A percentile compares a stretch with the other conserved stretches of the same genome.
phyloP scores from a whole-genome alignment of 1,140 invertebrate genomes.

The Drosophila dunni region DNA sequence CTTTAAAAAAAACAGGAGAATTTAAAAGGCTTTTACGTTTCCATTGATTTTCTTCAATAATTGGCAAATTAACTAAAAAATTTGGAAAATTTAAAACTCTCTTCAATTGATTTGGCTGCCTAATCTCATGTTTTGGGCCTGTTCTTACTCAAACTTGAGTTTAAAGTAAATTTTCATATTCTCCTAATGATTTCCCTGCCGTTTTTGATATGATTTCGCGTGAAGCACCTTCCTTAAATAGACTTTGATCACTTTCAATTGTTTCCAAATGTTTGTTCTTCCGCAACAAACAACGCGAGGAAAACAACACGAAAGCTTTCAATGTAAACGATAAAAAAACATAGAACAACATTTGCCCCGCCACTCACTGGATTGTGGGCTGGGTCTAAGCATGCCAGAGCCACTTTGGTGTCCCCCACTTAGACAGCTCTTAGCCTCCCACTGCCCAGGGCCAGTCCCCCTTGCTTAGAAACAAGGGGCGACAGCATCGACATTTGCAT shows the following conservation, averaged over 20 bases:
- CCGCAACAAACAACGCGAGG: conserved; percentile 12
- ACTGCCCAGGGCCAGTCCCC: not conserved
- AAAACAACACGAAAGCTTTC: conserved; percentile 17
- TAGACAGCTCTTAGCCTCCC: not conserved
- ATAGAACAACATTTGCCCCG: conserved; percentile 31
- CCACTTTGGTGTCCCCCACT: conserved; percentile 24
- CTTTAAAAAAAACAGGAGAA: too few relatives aligned
- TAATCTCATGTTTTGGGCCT: not conserved
- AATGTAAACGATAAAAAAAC: not conserved
- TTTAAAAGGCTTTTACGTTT: too few relatives aligned
- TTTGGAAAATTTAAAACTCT: not conserved
- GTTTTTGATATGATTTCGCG: not conserved
- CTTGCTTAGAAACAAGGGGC: conserved; percentile 4
- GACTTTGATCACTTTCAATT: conserved; percentile 6
- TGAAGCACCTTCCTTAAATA: not conserved
- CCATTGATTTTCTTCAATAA: too few relatives aligned
- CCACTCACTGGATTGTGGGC: conserved; percentile 12
- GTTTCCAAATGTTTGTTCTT: not conserved
- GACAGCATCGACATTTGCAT: conserved; percentile 47
- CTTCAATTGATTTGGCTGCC: not conserved
- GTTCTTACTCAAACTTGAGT: too few relatives aligned
- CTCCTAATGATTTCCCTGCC: not conserved
- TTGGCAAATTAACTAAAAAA: too few relatives aligned
- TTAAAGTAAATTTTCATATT: not conserved
- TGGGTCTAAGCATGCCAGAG: not conserved